A percentile compares a stretch with the other conserved stretches of the same genome.
phyloP scores from a whole-genome alignment of 2,113 vertebrate genomes.

The Aspidoscelis tigris region DNA sequence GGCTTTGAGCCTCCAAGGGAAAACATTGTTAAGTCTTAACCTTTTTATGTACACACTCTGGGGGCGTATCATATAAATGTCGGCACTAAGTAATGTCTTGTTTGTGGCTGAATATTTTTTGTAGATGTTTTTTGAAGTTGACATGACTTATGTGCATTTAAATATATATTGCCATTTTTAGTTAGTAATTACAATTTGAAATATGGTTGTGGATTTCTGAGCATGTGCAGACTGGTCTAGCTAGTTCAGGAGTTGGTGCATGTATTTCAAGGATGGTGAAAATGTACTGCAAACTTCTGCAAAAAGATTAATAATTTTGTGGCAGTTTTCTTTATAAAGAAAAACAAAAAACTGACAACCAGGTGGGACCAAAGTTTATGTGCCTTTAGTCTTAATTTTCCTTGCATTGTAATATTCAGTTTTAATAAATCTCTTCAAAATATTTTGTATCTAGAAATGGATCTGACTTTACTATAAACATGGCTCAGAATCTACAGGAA shows the following conservation, averaged over 20 bases:
- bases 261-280: slow-evolving; percentile 84
- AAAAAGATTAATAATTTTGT: slow-evolving; percentile 83
- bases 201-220: slow-evolving; percentile 89
- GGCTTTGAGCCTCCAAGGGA: slow-evolving; percentile 74
- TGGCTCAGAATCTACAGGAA: slow-evolving; percentile 85
- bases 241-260: slow-evolving; percentile 88
- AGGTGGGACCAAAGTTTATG: slow-evolving; percentile 98
- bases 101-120: slow-evolving; percentile 87
- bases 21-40: slow-evolving; percentile 84
- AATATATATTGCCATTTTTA: slow-evolving; percentile 87
- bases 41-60: slow-evolving; percentile 86
- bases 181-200: slow-evolving; percentile 86
- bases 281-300: slow-evolving; percentile 81
- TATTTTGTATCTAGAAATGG: slow-evolving; percentile 89
- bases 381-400: slow-evolving; percentile 98
- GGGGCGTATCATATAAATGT: slow-evolving; percentile 83
- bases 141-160: slow-evolving; percentile 85
- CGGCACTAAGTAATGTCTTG: slow-evolving; percentile 88
- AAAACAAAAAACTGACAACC: slow-evolving; percentile 82
- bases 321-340: slow-evolving; percentile 79
- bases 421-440: slow-evolving; percentile 87
- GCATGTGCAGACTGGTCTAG: slow-evolving; percentile 88
- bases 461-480: slow-evolving; percentile 88
- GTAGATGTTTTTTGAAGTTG: slow-evolving; percentile 87
- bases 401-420: slow-evolving; percentile 90